These are phyloP conservation scores for Agelastica alni DNA, from an alignment of 2,888 invertebrate genomes.

Conservation along the genomic window DNA sequence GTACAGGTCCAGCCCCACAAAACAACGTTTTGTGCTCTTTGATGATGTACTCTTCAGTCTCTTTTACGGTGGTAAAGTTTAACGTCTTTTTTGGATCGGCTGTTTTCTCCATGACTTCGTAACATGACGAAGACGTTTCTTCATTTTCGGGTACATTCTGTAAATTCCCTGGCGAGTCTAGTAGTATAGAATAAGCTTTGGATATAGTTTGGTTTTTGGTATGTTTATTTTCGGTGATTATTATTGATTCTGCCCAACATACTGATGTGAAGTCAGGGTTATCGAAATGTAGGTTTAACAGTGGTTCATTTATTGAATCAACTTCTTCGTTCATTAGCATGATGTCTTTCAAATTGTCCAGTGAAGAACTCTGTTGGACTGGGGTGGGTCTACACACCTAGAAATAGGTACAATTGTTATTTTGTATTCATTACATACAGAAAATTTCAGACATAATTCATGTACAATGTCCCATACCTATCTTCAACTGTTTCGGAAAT, in stretches of 20 bases:
- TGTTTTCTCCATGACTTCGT: slow-evolving; percentile 15
- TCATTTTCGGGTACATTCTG: neutral
- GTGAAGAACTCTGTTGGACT: neutral
- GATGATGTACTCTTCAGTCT: slow-evolving; percentile 15
- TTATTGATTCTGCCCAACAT: slow-evolving; percentile 25
- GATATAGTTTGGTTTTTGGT: slow-evolving; percentile 22
- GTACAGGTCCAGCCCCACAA: slow-evolving; percentile 30
- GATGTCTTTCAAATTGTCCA: neutral
- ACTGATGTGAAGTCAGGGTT: slow-evolving; percentile 19
- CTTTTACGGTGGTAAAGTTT: slow-evolving; percentile 27
- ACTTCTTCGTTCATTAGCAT: neutral
- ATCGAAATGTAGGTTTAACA: neutral
- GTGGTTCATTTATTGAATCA: neutral
- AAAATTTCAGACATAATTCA: too few relatives aligned
- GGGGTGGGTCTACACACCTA: neutral
- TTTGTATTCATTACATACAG: too few relatives aligned
- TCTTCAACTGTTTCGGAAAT: neutral
- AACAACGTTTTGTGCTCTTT: slow-evolving; percentile 30
- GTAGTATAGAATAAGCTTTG: slow-evolving; percentile 25
- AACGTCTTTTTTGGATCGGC: slow-evolving; percentile 11
- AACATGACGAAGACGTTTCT: slow-evolving; percentile 18
- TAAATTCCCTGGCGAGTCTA: slow-evolving; percentile 20
- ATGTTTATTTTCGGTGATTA: slow-evolving; percentile 27
- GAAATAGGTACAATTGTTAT: neutral
- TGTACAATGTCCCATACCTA: neutral